A percentile compares a stretch with the other conserved stretches of the same genome.
phyloP scores from a whole-genome alignment of 2,888 invertebrate species.

The Acronicta alni region DNA sequence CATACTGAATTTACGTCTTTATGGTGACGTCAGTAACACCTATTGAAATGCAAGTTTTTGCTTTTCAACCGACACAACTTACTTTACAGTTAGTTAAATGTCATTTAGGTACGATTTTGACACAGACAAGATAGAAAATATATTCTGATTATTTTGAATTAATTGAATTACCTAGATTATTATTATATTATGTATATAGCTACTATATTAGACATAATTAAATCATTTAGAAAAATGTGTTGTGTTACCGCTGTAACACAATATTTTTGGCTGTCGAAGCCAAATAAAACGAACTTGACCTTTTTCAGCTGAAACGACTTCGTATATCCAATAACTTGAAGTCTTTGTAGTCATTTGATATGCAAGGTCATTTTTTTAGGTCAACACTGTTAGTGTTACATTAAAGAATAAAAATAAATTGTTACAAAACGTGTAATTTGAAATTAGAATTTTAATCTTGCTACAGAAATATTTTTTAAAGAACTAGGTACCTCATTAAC shows the following conservation, averaged over 20 bases:
- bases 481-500: no score
- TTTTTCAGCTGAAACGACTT: conserved; percentile 31
- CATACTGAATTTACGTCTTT: no score
- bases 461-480: no score
- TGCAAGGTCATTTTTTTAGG: conserved; percentile 21
- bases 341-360: conserved; percentile 28
- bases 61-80: no score
- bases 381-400: not conserved
- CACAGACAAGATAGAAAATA: no score
- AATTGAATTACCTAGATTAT: no score
- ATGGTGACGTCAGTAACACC: no score
- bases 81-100: no score
- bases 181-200: no score
- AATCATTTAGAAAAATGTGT: not conserved
- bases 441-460: not conserved
- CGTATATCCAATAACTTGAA: conserved; percentile 22
- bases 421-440: not conserved
- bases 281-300: conserved; percentile 21
- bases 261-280: conserved; percentile 7
- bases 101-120: no score
- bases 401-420: conserved; percentile 1
- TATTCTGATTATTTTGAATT: no score
- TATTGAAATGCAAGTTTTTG: no score
- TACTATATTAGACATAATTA: not conserved
- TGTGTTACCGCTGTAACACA: not conserved